Conservation (phyloP, 2,888 invertebrate species). For the Melikaiella ostensackeni region DNA sequence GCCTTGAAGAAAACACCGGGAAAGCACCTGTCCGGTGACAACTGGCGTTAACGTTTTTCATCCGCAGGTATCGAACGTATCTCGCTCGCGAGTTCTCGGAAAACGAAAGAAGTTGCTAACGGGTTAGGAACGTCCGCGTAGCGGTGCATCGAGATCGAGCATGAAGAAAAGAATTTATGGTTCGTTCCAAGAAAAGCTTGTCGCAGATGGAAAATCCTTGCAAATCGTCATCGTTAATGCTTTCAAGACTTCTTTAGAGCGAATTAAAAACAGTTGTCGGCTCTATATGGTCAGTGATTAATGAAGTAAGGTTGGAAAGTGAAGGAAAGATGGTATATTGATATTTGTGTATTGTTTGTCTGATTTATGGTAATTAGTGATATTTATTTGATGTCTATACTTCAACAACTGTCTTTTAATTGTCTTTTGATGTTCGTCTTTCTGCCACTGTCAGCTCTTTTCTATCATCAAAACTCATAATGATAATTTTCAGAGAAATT, state of each 20-base stretch:
- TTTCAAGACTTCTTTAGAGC: constrained; percentile 3
- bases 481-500: no score
- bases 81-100: constrained; percentile 51
- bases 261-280: constrained; percentile 1
- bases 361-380: no score
- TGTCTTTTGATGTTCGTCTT: no score
- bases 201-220: constrained; percentile 60
- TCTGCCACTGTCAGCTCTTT: no score
- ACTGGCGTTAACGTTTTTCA: constrained; percentile 67
- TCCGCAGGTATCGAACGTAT: constrained; percentile 61
- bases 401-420: no score
- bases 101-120: constrained; percentile 54
- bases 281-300: not conserved
- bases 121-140: constrained; percentile 57
- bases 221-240: constrained; percentile 39
- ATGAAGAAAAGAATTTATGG: constrained; percentile 57
- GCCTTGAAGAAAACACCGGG: constrained; percentile 59
- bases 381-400: no score
- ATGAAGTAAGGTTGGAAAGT: not conserved
- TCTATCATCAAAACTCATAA: no score
- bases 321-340: not conserved
- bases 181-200: constrained; percentile 58
- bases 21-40: constrained; percentile 56
- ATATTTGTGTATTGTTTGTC: not conserved
- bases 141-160: constrained; percentile 52